These are phyloP conservation scores for Armadillidium nasatum DNA, from an alignment of 1,140 invertebrate genomes.

Conservation along the genomic window DNA sequence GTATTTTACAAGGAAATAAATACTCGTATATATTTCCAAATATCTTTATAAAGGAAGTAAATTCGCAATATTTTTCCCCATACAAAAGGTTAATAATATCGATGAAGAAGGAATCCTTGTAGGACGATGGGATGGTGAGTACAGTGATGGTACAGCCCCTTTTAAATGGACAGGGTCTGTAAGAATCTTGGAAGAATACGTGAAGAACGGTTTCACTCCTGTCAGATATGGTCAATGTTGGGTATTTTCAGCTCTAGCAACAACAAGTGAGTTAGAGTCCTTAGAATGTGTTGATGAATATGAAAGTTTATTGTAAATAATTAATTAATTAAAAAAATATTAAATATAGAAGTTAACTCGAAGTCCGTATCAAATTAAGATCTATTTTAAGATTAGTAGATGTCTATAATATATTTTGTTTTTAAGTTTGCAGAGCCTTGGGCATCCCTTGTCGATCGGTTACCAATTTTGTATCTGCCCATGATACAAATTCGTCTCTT, in stretches of 20 bases:
- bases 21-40: slow-evolving; percentile 1
- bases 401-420: no score
- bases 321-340: no score
- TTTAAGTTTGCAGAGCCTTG: slow-evolving; percentile 53
- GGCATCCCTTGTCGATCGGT: slow-evolving; percentile 54
- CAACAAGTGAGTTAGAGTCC: slow-evolving; percentile 54
- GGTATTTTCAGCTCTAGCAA: slow-evolving; percentile 68
- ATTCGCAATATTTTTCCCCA: background rate
- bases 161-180: slow-evolving; percentile 63
- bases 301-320: no score
- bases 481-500: slow-evolving; percentile 53
- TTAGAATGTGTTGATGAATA: no score
- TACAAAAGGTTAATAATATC: slow-evolving; percentile 50
- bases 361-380: no score
- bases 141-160: slow-evolving; percentile 62
- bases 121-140: slow-evolving; percentile 66
- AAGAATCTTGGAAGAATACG: slow-evolving; percentile 60
- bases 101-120: slow-evolving; percentile 60
- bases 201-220: slow-evolving; percentile 55
- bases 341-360: no score
- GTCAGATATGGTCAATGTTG: slow-evolving; percentile 73
- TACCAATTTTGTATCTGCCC: slow-evolving; percentile 55
- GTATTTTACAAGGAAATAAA: no score
- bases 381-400: no score
- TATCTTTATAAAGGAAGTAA: no score